Evolutionary conservation across 2,797 vertebrate genomes (phyloP).

Genomic region (Tenualosa ilisha): DNA sequence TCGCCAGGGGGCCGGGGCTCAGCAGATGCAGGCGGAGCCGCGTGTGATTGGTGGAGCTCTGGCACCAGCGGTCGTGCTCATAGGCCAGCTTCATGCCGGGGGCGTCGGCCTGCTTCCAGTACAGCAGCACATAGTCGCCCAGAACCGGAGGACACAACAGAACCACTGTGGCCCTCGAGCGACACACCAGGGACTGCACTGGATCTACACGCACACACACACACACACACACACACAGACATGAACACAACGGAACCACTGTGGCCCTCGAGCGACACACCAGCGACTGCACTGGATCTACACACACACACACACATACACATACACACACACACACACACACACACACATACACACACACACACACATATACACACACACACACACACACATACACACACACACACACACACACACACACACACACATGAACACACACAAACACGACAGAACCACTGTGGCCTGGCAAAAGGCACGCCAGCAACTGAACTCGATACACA

Average conservation of each 20-base stretch:
- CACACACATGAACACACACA: too few relatives aligned
- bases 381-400: too few relatives aligned
- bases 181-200: neutral
- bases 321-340: neutral
- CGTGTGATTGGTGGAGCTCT: neutral
- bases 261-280: too few relatives aligned
- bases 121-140: slow-evolving; percentile 70
- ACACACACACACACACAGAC: neutral
- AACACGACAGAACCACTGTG: too few relatives aligned
- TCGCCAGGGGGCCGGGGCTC: slow-evolving; percentile 47
- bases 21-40: slow-evolving; percentile 51
- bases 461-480: too few relatives aligned
- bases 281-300: too few relatives aligned
- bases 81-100: slow-evolving; percentile 39
- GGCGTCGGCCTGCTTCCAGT: slow-evolving; percentile 60
- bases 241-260: too few relatives aligned
- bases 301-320: neutral
- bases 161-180: slow-evolving; percentile 42
- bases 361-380: too few relatives aligned
- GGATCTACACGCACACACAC: neutral
- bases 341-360: too few relatives aligned
- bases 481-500: too few relatives aligned
- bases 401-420: too few relatives aligned
- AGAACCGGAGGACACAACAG: slow-evolving; percentile 58
- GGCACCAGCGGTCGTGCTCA: slow-evolving; percentile 72